Conservation (phyloP, 2,888 invertebrate genomes). For the Litoditis marina region DNA sequence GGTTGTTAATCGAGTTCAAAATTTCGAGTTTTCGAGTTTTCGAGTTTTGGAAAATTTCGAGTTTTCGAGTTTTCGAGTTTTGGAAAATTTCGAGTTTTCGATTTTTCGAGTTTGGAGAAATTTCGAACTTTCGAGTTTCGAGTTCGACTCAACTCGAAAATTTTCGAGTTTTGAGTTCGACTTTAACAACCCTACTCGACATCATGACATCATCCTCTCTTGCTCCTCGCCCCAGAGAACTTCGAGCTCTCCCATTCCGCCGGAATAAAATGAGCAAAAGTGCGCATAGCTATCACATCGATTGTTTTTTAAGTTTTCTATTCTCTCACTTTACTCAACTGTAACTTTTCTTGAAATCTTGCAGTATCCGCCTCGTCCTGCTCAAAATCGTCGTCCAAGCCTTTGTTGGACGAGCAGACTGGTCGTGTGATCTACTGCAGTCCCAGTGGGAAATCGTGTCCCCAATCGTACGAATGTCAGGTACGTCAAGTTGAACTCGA, state of each 20-base stretch:
- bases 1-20: too few species aligned
- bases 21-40: neutral
- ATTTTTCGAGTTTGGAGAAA: too few species aligned
- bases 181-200: too few species aligned
- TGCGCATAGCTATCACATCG: neutral
- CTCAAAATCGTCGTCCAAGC: conserved; percentile 34
- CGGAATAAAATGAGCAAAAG: conserved; percentile 5
- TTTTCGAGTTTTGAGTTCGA: too few species aligned
- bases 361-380: conserved; percentile 29
- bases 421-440: conserved; percentile 36
- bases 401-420: conserved; percentile 30
- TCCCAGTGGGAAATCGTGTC: conserved; percentile 33
- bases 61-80: too few species aligned
- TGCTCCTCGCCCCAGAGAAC: conserved; percentile 10
- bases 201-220: neutral
- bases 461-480: conserved; percentile 13
- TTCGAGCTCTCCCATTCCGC: too few species aligned
- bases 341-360: conserved; percentile 2
- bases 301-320: neutral
- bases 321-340: too few species aligned
- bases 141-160: too few species aligned
- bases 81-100: too few species aligned
- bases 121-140: too few species aligned
- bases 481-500: too few species aligned
- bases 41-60: too few species aligned